Conservation (phyloP, 1,140 invertebrate species). For the Eriocheir sinensis region DNA sequence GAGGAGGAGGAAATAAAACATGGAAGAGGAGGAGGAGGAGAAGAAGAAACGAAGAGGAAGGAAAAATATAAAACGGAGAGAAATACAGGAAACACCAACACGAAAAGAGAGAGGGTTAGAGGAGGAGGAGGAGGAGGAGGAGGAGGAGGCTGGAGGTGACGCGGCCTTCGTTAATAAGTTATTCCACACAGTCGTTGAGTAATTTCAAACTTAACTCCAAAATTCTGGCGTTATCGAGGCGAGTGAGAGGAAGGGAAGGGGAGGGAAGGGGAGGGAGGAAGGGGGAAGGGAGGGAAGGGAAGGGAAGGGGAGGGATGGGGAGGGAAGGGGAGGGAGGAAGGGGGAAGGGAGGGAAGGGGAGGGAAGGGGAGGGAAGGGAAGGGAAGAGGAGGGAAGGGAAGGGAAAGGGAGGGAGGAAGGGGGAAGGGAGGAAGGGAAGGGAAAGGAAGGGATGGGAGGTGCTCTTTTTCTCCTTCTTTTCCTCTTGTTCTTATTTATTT, state of each 20-base stretch:
- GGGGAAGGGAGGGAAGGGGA: neutral
- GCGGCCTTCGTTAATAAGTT: too few relatives aligned
- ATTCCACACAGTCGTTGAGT: too few relatives aligned
- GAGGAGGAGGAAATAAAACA: neutral
- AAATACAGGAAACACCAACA: neutral
- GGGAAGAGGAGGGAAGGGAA: neutral
- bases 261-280: neutral
- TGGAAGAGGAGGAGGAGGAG: neutral
- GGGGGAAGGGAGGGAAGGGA: neutral
- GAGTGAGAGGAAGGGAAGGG: neutral
- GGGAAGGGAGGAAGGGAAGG: neutral
- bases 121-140: neutral
- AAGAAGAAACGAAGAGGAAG: neutral
- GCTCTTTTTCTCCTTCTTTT: too few relatives aligned
- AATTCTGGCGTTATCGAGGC: neutral
- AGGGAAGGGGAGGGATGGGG: neutral
- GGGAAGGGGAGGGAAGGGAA: neutral
- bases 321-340: neutral
- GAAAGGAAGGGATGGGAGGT: neutral
- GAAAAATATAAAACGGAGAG: neutral
- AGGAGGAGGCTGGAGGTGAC: neutral
- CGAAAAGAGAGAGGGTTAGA: neutral
- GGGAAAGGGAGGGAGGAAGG: neutral
- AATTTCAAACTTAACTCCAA: too few relatives aligned
- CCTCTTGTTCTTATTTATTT: too few relatives aligned